Evolutionary conservation across 1,140 invertebrate species (phyloP), one percentile per base, ranked within the genome.

Genomic region (Tenebrio molitor): DNA sequence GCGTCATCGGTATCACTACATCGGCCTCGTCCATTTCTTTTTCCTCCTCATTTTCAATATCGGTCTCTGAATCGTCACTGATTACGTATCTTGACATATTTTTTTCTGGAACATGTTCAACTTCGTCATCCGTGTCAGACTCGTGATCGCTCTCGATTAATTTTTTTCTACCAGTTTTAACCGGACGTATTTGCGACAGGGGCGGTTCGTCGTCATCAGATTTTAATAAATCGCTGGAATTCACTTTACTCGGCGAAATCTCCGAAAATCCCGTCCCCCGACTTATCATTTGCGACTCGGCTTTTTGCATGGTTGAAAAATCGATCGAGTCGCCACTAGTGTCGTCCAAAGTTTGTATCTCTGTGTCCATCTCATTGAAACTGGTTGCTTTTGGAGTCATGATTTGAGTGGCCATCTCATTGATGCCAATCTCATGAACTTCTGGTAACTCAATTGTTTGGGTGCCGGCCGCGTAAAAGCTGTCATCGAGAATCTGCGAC

Each of bases 301-400:
- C 25, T 46, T 70, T 68, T 53, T 70, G 50, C 63, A 71, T 72
- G 33, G 63, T 72, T 12, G 68, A 19, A 34, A 76, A 73, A 69
- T 76, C 73, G 14, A 74, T 65, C 39, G 75, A 76, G 50, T 74
- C 75, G 68, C 72, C 72, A 66, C 72, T 76, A 5, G 42, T 21
- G 12, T 62, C 42, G 33, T 74, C 73, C 44, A n/a, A n/a, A n/a
- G n/a, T n/a, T n/a, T n/a, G n/a, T n/a, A n/a, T n/a, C n/a, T 23
- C 29, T 64, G 42, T 10, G 39, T 34, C n/a, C 25, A 21, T 39
- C 34, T 68, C 36, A 44, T 34, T 23, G 8, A 71, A 7, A 67
- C 6, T 62, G 14, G 66, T n/a, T 10, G 23, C 5, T 50, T 14
- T 42, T n/a, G 21, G 23, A 46, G n/a, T 6, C 14, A 53, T 10